A percentile compares a stretch with the other conserved stretches of the same genome.
phyloP scores from a whole-genome alignment of 53 echinoderm and acorn worm genomes.

The Paracentrotus lividus region DNA sequence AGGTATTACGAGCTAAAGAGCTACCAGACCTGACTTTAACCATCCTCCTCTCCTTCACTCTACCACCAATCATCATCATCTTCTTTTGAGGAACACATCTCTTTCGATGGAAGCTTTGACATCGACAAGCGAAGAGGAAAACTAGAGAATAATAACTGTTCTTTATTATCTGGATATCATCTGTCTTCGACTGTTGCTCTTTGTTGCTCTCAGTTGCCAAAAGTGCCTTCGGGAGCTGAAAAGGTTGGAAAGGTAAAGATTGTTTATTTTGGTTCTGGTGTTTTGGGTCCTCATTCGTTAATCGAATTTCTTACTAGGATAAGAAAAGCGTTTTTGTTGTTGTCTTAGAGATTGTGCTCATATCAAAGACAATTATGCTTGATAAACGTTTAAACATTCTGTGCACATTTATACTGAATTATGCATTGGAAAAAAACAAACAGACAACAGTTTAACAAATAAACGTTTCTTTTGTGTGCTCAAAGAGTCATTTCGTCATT shows the following conservation, averaged over 20 bases:
- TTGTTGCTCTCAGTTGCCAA: neutral
- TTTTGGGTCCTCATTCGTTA: no score
- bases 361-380: no score
- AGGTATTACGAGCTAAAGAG: neutral
- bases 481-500: no score
- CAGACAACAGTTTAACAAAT: no score
- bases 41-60: neutral
- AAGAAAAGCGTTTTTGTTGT: neutral
- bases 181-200: neutral
- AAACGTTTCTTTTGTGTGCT: no score
- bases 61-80: neutral
- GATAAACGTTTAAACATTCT: no score
- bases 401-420: no score
- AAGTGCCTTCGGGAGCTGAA: slow-evolving; percentile 17
- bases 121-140: neutral
- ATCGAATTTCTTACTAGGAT: no score
- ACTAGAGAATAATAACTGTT: neutral
- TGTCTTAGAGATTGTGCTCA: no score
- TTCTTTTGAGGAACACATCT: neutral
- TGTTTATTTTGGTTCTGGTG: neutral
- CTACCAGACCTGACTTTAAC: neutral
- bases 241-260: neutral
- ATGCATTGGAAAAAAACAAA: no score
- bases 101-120: neutral
- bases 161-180: slow-evolving; percentile 14